Conservation (phyloP, 2,113 vertebrate genomes). For the Notiomystis cincta region DNA sequence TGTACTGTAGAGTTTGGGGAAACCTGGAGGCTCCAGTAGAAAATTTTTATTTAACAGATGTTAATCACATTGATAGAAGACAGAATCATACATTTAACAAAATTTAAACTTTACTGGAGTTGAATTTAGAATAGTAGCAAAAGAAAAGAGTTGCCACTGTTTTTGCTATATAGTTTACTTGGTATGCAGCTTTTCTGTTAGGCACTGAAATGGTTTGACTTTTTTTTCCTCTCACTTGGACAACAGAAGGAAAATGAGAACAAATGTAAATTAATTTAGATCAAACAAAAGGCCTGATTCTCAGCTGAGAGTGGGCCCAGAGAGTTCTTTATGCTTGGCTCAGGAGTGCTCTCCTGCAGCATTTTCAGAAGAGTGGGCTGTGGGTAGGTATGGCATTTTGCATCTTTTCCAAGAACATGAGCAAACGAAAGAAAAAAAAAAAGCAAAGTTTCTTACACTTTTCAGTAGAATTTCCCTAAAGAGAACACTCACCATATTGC, state of each 20-base stretch:
- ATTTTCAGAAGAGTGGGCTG: background rate
- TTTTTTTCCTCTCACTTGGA: background rate
- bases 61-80: background rate
- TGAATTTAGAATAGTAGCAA: background rate
- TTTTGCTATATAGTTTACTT: background rate
- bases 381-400: background rate
- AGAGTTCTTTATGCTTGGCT: background rate
- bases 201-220: background rate
- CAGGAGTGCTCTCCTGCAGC: background rate
- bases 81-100: background rate
- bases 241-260: background rate
- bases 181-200: background rate
- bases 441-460: background rate
- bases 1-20: background rate
- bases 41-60: background rate
- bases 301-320: background rate
- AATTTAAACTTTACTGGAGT: background rate
- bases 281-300: background rate
- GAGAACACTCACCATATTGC: background rate
- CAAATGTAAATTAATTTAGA: background rate
- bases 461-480: background rate
- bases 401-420: background rate
- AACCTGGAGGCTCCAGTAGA: background rate
- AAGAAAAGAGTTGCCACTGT: fast-evolving
- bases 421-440: background rate